phyloP scores from a whole-genome alignment of 2,113 vertebrate species.

The Sminthopsis crassicaudata region DNA sequence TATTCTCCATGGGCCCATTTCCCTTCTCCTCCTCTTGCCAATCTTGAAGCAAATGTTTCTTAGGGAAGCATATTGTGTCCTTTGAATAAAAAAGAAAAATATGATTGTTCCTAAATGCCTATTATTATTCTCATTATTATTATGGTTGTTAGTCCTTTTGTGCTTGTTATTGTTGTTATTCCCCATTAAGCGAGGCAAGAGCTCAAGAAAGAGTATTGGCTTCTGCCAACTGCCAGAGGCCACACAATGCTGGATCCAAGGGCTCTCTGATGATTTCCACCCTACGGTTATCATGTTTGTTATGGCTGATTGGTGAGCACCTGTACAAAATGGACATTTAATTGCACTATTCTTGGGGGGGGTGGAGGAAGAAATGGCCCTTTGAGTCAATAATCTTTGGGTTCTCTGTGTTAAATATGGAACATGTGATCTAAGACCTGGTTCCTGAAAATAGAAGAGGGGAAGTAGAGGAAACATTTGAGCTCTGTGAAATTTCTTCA shows the following conservation, averaged over 20 bases:
- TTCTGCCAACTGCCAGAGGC: background rate
- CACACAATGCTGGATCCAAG: background rate
- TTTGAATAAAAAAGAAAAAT: background rate
- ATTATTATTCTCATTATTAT: background rate
- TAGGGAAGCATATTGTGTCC: no score
- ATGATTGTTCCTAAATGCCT: background rate
- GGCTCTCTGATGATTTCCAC: background rate
- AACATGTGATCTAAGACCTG: constrained; percentile 33
- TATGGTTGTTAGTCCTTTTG: background rate
- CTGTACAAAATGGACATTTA: background rate
- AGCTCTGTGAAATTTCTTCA: constrained; percentile 67
- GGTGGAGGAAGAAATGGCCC: no score
- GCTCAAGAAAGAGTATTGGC: no score
- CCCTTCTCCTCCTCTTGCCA: background rate
- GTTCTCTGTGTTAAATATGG: background rate
- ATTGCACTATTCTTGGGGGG: background rate
- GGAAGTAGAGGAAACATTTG: background rate
- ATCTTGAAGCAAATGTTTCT: background rate
- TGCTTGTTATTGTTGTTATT: accelerated
- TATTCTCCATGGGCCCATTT: accelerated
- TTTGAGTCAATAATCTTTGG: background rate
- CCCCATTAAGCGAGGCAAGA: background rate
- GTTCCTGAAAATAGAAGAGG: background rate
- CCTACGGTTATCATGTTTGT: accelerated
- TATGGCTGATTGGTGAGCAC: background rate